Conservation (phyloP, 2,113 vertebrate genomes). For the Eclectus roratus region DNA sequence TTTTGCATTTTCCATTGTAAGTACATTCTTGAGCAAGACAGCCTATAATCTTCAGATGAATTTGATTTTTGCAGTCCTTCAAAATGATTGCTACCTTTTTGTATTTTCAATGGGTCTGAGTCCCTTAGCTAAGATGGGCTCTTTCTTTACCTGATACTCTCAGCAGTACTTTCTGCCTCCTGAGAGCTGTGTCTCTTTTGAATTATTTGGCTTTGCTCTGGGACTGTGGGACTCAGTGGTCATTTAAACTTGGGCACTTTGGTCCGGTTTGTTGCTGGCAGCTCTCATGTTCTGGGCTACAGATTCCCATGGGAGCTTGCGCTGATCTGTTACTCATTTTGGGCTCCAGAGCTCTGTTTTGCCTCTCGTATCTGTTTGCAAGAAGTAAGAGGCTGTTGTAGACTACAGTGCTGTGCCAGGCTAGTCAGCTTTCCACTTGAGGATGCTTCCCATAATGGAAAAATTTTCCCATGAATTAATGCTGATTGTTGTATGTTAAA, state of each 20-base stretch:
- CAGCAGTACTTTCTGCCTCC: neutral
- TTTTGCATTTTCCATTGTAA: neutral
- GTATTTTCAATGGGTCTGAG: neutral
- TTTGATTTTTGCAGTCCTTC: neutral
- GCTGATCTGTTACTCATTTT: neutral
- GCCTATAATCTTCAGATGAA: neutral
- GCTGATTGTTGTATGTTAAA: neutral
- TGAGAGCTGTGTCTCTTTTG: neutral
- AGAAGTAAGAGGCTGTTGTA: neutral
- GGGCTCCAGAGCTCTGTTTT: neutral
- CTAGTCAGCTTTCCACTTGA: neutral
- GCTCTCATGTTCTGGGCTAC: neutral
- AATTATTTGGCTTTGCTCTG: neutral
- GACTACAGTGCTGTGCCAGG: neutral
- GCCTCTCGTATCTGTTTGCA: neutral
- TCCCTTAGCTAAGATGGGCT: neutral
- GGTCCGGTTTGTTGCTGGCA: neutral
- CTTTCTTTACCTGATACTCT: neutral
- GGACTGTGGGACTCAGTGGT: neutral
- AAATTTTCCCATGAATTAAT: neutral
- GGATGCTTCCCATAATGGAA: neutral
- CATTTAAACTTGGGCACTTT: neutral
- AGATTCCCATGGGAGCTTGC: neutral
- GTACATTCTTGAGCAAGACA: neutral
- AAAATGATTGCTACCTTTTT: neutral